Conservation (phyloP, 1,140 invertebrate genomes). For the Drosophila virilis region DNA sequence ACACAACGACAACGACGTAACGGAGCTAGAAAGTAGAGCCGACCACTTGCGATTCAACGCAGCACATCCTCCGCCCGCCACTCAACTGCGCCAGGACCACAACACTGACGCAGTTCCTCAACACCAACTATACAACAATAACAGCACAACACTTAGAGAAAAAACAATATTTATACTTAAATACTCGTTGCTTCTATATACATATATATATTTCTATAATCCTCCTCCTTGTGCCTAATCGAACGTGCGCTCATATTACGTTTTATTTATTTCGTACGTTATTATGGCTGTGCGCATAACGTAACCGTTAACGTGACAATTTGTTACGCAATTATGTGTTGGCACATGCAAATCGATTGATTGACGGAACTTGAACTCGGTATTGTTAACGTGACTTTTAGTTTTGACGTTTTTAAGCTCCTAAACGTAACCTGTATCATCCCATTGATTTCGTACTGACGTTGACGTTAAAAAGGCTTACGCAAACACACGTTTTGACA, state of each 20-base stretch:
- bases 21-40: conserved; percentile 72
- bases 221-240: conserved; percentile 79
- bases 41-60: conserved; percentile 79
- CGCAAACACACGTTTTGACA: conserved; percentile 59
- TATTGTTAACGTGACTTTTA: conserved; percentile 60
- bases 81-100: conserved; percentile 68
- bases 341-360: conserved; percentile 34
- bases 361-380: conserved; percentile 8
- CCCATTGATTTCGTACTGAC: conserved; percentile 73
- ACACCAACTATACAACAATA: conserved; percentile 56
- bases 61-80: conserved; percentile 79
- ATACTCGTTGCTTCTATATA: conserved; percentile 65
- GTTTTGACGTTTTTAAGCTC: conserved; percentile 80
- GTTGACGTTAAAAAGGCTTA: conserved; percentile 13
- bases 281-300: conserved; percentile 26
- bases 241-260: conserved; percentile 66
- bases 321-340: conserved; percentile 48
- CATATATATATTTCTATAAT: conserved; percentile 62
- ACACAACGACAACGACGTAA: conserved; percentile 70
- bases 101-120: conserved; percentile 67
- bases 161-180: conserved; percentile 28
- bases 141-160: conserved; percentile 60
- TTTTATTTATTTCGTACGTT: conserved; percentile 54
- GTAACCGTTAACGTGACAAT: conserved; percentile 20
- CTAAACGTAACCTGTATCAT: conserved; percentile 82